Percentiles rank a stretch among this genome's conserved stretches.
Conservation (phyloP, 1,140 invertebrate genomes). For the Mercenaria mercenaria region DNA sequence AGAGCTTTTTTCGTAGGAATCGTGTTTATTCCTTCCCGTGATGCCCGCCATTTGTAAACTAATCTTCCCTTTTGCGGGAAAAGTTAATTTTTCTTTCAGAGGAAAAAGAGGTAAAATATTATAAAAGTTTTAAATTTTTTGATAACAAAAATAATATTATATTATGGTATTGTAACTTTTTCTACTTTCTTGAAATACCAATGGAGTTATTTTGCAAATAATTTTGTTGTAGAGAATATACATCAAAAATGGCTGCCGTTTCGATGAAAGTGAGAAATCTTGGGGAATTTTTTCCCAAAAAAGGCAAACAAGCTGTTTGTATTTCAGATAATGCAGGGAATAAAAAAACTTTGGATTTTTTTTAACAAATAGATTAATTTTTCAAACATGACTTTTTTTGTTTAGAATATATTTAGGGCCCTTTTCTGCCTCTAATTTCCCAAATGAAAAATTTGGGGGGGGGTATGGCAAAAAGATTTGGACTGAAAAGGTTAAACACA, state of each 20-base stretch:
- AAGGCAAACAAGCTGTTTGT: background rate
- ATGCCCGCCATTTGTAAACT: slow-evolving; percentile 74
- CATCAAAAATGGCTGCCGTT: slow-evolving; percentile 58
- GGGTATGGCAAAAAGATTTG: slow-evolving; percentile 3
- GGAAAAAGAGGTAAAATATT: too few species aligned
- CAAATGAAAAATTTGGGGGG: background rate
- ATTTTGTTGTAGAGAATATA: background rate
- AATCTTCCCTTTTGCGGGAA: slow-evolving; percentile 55
- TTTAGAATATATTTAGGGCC: too few species aligned
- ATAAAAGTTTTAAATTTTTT: too few species aligned
- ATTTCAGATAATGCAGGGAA: slow-evolving; percentile 1
- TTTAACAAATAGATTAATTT: too few species aligned
- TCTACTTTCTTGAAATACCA: too few species aligned
- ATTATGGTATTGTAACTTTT: too few species aligned
- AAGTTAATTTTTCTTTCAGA: slow-evolving; percentile 12
- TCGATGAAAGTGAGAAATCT: slow-evolving; percentile 8
- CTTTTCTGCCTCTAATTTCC: slow-evolving; percentile 38
- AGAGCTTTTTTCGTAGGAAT: background rate
- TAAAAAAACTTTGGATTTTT: background rate
- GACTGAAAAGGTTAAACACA: too few species aligned
- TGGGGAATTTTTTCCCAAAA: slow-evolving; percentile 38
- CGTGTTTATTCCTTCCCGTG: background rate
- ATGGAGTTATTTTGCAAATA: background rate
- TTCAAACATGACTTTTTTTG: too few species aligned
- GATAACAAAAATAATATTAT: too few species aligned